These are phyloP conservation scores for Lasius fuliginosus DNA, from an alignment of 2,888 invertebrate genomes.

Conservation along the genomic window DNA sequence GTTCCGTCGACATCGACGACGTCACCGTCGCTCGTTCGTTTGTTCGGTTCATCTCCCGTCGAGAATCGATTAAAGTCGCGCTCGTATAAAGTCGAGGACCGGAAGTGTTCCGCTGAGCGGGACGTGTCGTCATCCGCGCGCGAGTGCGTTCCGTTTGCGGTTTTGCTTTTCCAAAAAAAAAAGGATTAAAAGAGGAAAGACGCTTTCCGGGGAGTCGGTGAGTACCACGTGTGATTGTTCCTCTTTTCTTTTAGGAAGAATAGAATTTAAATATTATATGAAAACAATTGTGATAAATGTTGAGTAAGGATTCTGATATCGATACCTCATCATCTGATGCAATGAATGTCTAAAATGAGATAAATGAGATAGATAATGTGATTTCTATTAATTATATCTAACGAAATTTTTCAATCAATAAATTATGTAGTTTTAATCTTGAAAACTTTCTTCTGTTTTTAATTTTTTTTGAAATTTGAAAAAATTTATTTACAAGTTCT, in stretches of 20 bases:
- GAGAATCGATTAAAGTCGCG: neutral
- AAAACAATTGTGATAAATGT: neutral
- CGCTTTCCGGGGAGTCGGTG: conserved; percentile 59
- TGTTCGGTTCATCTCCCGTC: neutral
- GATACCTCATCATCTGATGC: conserved; percentile 8
- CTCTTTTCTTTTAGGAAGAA: neutral
- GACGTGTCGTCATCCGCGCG: conserved; percentile 8
- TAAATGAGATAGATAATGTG: neutral
- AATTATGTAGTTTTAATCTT: neutral
- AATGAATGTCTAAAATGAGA: neutral
- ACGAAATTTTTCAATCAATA: neutral
- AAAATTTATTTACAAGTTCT: neutral
- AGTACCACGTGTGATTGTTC: conserved; percentile 45
- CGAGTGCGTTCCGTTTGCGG: conserved; percentile 18
- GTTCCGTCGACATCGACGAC: neutral
- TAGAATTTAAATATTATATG: neutral
- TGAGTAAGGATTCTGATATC: neutral
- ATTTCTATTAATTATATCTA: neutral
- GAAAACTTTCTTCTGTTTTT: neutral
- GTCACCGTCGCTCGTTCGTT: neutral
- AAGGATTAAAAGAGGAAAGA: conserved; percentile 33
- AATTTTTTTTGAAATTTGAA: neutral
- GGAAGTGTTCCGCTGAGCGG: conserved; percentile 31
- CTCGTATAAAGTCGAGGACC: neutral
- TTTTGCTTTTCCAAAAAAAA: conserved; percentile 42